Evolutionary conservation across 2,797 vertebrate genomes (phyloP), one percentile per base, ranked within the genome.

Genomic region (Epinephelus malabaricus): DNA sequence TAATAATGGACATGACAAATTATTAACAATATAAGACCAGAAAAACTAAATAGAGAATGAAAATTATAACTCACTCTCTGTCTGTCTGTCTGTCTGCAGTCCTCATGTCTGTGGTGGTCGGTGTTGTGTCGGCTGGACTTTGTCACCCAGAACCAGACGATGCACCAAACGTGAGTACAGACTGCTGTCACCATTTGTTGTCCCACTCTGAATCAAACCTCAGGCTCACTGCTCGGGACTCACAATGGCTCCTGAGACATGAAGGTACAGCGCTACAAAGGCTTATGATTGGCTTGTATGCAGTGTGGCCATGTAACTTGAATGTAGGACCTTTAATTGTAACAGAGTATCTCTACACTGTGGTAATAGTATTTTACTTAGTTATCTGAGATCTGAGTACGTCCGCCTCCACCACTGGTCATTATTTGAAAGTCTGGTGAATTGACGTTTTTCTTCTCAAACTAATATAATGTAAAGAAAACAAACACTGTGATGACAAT

Each of bases 111-210:
- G 91, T 66, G 89, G 82, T 53, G 55, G 21, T 11, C 59, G 17
- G 1, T 92, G 91, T 13, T 92, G 92, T 2, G 38, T 9, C 1
- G 78, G 87, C n/a, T 84, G 90, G 91, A 87, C n/a, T 10, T 2
- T 83, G 72, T 85, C 86, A 0, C 77, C 71, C 0, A 79, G 78
- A 83, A 90, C 85, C 69, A 47, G 67, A 43, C 87, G 61, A 14
- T 91, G 92, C 82, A 82, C 55, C 79, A 88, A 77, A 83, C 59
- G 91, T 93, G 78, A 91, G 91, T 89, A 63, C 27, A 43, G 8
- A 27, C 23, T 1, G 19, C 7, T 2, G n/a, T 4, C 34, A 0
- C 11, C 47, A 1, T 43, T 5, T 21, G 5, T 46, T 60, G 17
- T 62, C 51, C 17, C 23, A 2, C 34, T 56, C 17, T 21, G 10